Evolutionary conservation across 2,888 invertebrate genomes (phyloP), one percentile per base, ranked within the genome.

Genomic region (Melieria picta): DNA sequence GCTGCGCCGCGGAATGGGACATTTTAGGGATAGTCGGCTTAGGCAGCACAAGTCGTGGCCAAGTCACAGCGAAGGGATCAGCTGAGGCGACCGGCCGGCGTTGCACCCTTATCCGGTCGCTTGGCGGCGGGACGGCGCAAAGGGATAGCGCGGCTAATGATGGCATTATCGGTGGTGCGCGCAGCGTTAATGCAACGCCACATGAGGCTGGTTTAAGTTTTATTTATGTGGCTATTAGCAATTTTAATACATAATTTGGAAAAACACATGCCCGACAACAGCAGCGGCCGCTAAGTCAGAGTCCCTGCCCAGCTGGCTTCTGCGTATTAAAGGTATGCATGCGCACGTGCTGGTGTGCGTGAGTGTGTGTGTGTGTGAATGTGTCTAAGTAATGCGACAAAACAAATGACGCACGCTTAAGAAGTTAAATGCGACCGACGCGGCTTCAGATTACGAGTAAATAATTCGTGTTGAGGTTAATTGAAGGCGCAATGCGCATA

Each of bases 21-120:
- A 46, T 30, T 69, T 69, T 69, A 70, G 69, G 64, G 69, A 70
- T 70, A 70, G 69, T 63, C 68, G 50, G 43, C 69, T 56, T 56
- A 63, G 67, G 13, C 13, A 3, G 1, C 13, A n/a, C 11, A 60
- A 50, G 50, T 16, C 50, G 48, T 45, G 58, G 50, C 7, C 60
- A 11, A 42, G 30, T 30, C 30, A 2, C 30, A 1, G 30, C 30
- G 30, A 30, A 30, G 30, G 30, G 30, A 30, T 30, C 30, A 30
- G 30, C 30, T 30, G 30, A 30, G 30, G 30, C 30, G 30, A 30
- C 30, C 30, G 30, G 30, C 30, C 30, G 3, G 2, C 42, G 60
- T 45, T 50, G 47, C 58, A 13, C 50, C 56, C 46, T 45, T 48
- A 48, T 45, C 52, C 16, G 7, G n/a, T 45, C 30, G 50, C 46